Evolutionary conservation across 2,797 vertebrate genomes (phyloP), one percentile per base, ranked within the genome.

Genomic region (Lacerta bilineata): DNA sequence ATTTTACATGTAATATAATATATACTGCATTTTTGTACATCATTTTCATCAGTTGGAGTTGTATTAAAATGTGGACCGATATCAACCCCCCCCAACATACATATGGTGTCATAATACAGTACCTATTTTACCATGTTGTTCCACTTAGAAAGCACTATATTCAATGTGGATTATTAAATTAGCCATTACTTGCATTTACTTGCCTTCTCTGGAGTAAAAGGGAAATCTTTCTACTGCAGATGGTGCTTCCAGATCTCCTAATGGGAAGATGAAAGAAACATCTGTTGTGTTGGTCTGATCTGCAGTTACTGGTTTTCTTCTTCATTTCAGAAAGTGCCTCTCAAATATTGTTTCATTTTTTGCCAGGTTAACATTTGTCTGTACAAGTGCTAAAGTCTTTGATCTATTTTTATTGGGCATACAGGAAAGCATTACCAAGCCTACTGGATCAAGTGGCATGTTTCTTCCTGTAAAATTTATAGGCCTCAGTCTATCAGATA

Each of bases 221-320:
- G 43, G 5, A 27, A 41, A 11, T 15, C 61, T 94, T 91, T 71
- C 3, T 64, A 75, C 6, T 83, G 83, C 20, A 89, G 66, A 85
- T 1, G 25, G 84, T 83, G 10, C 41, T 77, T 33, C 25, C 64
- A 86, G 27, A 17, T 93, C 29, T 68, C 10, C 80, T 71, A 10
- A 91, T 87, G 39, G 15, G 66, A 25, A 83, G 76, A 90, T 86
- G 36, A 90, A 87, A 88, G n/a, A 87, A 87, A 87, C 29, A 68
- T 86, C 83, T 88, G 74, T 55, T 81, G 10, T 59, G 68, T 33
- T 33, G 10, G 11, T 78, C n/a, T 89, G 36, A 86, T 84, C 76
- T 90, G 17, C 41, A 74, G 11, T 77, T 33, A 77, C 87, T 25
- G 76, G 9, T 59, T 59, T 39, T 46, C 18, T 75, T 89, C 83